These are phyloP conservation scores for Listronotus bonariensis DNA, from an alignment of 1,140 invertebrate species.

Conservation along the genomic window DNA sequence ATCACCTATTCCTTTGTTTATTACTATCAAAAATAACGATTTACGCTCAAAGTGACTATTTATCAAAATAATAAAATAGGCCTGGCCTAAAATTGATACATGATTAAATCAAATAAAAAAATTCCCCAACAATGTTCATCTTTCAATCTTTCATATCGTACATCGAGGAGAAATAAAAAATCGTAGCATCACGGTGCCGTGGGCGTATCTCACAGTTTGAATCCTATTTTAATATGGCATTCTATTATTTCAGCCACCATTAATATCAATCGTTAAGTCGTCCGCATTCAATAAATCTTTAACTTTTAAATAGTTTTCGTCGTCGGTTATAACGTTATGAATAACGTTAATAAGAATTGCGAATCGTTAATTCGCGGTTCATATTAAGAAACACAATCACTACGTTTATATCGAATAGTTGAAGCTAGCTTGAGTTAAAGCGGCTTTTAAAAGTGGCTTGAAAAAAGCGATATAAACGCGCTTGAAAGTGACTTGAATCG, in stretches of 20 bases:
- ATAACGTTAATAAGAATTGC: no score
- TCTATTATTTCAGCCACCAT: slow-evolving; percentile 39
- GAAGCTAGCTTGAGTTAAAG: no score
- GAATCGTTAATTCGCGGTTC: no score
- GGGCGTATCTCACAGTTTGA: slow-evolving; percentile 35
- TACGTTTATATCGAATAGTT: no score
- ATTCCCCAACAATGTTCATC: slow-evolving; percentile 20
- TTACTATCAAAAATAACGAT: no score
- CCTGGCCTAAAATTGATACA: not conserved
- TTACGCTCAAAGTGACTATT: no score
- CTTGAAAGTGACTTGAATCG: no score
- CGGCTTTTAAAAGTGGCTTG: no score
- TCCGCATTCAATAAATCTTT: slow-evolving; percentile 36
- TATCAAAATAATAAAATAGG: not conserved
- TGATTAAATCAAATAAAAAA: slow-evolving; percentile 28
- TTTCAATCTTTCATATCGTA: slow-evolving; percentile 33
- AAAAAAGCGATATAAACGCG: no score
- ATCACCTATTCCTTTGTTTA: no score
- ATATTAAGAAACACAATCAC: no score
- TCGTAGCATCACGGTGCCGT: slow-evolving; percentile 33
- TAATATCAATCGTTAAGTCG: slow-evolving; percentile 34
- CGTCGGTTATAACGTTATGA: no score
- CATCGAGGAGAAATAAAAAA: slow-evolving; percentile 26
- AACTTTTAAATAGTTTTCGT: slow-evolving; percentile 13
- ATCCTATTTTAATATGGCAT: slow-evolving; percentile 39